phyloP scores from a whole-genome alignment of 2,888 invertebrate genomes.

The Sarcophaga variegata region DNA sequence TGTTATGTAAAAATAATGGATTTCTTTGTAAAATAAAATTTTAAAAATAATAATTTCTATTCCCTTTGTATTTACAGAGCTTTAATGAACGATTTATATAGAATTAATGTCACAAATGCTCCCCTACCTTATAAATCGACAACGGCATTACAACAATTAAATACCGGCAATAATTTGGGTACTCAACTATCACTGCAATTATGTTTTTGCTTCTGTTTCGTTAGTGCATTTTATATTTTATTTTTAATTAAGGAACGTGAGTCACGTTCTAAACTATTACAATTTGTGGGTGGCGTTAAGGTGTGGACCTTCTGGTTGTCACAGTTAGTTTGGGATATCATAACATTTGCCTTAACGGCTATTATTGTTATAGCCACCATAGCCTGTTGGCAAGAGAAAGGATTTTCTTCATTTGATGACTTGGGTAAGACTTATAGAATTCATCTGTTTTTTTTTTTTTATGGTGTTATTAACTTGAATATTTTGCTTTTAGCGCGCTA shows the following conservation, averaged over 20 bases:
- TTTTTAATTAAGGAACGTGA: constrained; percentile 86
- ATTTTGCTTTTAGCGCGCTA: constrained; percentile 81
- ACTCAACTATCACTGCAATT: constrained; percentile 87
- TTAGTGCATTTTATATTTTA: constrained; percentile 85
- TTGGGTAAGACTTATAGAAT: constrained; percentile 68
- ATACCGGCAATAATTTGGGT: constrained; percentile 80
- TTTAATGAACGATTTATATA: constrained; percentile 68
- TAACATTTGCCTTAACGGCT: constrained; percentile 86
- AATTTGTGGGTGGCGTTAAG: constrained; percentile 89
- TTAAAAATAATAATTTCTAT: background rate
- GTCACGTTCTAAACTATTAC: constrained; percentile 89
- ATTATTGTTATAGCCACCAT: constrained; percentile 86
- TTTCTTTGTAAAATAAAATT: too few relatives aligned
- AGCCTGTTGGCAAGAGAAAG: constrained; percentile 85
- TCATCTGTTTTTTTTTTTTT: background rate
- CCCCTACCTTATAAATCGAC: constrained; percentile 86
- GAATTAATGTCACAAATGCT: constrained; percentile 84
- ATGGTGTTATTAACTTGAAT: background rate
- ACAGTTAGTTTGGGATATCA: constrained; percentile 84
- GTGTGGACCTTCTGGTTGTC: constrained; percentile 88
- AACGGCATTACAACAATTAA: constrained; percentile 82
- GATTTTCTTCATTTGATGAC: constrained; percentile 77
- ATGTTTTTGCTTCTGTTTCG: constrained; percentile 89
- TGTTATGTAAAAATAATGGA: too few relatives aligned
- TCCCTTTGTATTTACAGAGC: constrained; percentile 58